A percentile compares a stretch with the other conserved stretches of the same genome.
Evolutionary conservation across 2,113 vertebrate genomes (phyloP).

Genomic region (Columba livia): DNA sequence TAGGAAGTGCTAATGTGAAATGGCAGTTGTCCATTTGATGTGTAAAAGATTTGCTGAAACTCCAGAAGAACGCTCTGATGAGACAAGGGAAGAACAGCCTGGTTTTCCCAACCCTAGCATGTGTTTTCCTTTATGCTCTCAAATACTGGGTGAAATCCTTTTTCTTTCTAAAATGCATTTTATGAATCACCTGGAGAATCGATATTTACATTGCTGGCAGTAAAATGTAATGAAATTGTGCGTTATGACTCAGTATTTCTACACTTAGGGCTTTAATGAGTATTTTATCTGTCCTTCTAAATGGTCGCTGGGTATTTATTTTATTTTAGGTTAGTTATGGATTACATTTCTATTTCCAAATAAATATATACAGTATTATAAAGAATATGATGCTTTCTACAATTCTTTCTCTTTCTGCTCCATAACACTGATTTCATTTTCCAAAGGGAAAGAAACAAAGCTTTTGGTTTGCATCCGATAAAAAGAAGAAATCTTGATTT

Average conservation of each 20-base stretch:
- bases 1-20: background rate
- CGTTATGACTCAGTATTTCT: slow-evolving; percentile 72
- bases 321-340: slow-evolving; percentile 67
- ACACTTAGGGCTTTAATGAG: slow-evolving; percentile 65
- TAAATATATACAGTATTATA: slow-evolving; percentile 16
- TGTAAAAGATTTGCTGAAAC: slow-evolving; percentile 55
- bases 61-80: slow-evolving; percentile 12
- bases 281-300: slow-evolving; percentile 68
- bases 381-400: slow-evolving; percentile 32
- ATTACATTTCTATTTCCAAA: slow-evolving; percentile 56
- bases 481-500: background rate
- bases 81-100: slow-evolving; percentile 27
- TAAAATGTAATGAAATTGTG: slow-evolving; percentile 68
- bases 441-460: background rate
- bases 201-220: slow-evolving; percentile 63
- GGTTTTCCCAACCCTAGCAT: slow-evolving; percentile 11
- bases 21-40: slow-evolving; percentile 16
- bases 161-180: slow-evolving; percentile 54
- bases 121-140: slow-evolving; percentile 64
- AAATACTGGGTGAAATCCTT: slow-evolving; percentile 46
- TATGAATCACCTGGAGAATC: slow-evolving; percentile 70
- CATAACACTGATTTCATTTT: slow-evolving; percentile 48
- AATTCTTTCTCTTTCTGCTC: slow-evolving; percentile 12
- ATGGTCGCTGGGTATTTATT: slow-evolving; percentile 52
- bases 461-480: background rate